Conservation (phyloP, 2,113 vertebrate species). For the Calyptommatus sinebrachiatus region DNA sequence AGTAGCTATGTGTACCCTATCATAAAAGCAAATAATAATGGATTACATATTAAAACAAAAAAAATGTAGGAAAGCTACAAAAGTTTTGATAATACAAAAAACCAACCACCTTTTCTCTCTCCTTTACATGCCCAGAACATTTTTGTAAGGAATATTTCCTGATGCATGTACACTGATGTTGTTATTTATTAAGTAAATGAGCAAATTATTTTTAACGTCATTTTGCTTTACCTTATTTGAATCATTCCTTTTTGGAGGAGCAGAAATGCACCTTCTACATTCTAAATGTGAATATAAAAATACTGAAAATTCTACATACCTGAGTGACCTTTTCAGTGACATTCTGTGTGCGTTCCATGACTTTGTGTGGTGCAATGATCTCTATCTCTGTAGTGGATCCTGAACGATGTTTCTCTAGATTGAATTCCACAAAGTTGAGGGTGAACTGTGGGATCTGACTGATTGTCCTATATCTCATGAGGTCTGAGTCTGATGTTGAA, state of each 20-base stretch:
- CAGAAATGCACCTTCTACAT: not conserved
- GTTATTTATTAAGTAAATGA: not conserved
- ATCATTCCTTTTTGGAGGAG: not conserved
- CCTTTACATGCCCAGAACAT: not conserved
- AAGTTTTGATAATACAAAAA: no score
- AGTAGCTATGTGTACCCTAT: no score
- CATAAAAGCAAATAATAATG: no score
- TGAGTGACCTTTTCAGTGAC: conserved; percentile 98
- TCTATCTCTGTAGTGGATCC: conserved; percentile 92
- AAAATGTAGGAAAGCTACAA: no score
- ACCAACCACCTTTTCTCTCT: no score
- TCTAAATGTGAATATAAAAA: not conserved
- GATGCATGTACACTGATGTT: not conserved
- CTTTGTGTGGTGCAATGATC: conserved; percentile 93
- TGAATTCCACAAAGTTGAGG: conserved; percentile 87
- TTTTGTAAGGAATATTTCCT: not conserved
- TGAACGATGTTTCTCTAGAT: conserved; percentile 86
- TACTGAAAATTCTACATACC: conserved; percentile 68
- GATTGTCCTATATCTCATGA: conserved; percentile 86
- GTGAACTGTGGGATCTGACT: conserved; percentile 93
- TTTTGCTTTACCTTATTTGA: not conserved
- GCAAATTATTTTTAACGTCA: not conserved
- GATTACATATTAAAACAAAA: no score
- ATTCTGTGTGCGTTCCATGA: conserved; percentile 93
- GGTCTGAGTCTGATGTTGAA: conserved; percentile 86